Evolutionary conservation across 1,140 invertebrate species (phyloP), one percentile per base, ranked within the genome.

Genomic region (Sipha flava): DNA sequence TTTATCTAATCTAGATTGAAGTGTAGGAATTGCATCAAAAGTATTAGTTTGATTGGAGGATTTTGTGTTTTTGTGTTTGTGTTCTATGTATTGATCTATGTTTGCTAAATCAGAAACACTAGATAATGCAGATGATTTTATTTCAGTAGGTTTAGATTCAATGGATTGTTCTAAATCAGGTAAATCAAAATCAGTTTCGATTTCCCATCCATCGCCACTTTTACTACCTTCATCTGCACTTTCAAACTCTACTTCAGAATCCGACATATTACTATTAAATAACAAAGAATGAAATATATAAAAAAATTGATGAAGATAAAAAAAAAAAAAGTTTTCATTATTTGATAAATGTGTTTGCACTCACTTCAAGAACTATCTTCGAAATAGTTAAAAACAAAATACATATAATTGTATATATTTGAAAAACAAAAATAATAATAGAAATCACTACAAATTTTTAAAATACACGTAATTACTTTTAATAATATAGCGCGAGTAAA

Each of bases 181-280:
- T 14, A 75, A 3, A 26, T 77, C 73, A 26, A 77, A 77, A 77
- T 77, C 52, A 7, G n/a, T 57, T 26, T 77, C 52, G 2, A 77
- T 31, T 59, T 77, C 73, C 73, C 73, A 77, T 18, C 73, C 73
- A 26, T 59, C 31, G 14, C 29, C 52, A 3, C 21, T 14, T 23
- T 77, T 43, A 57, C 16, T 77, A 6, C 52, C 73, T 57, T 77
- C 73, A n/a, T 59, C 52, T 14, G 73, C 73, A 77, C 73, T 77
- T 43, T 77, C 52, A 26, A 59, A 77, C 34, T 77, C 73, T 4
- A 4, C 73, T 57, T 77, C 73, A 2, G 73, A 77, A 59, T 77
- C 73, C 16, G 79, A 80, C 79, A 79, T 64, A 16, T 18, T 16
- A 1, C 29, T 2, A 7, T 29, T 59, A 59, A 59, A 31, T 59